Percentiles rank a stretch among this genome's conserved stretches.
These are phyloP conservation scores for Anseranas semipalmata DNA, from an alignment of 2,113 vertebrate genomes.

Conservation along the genomic window DNA sequence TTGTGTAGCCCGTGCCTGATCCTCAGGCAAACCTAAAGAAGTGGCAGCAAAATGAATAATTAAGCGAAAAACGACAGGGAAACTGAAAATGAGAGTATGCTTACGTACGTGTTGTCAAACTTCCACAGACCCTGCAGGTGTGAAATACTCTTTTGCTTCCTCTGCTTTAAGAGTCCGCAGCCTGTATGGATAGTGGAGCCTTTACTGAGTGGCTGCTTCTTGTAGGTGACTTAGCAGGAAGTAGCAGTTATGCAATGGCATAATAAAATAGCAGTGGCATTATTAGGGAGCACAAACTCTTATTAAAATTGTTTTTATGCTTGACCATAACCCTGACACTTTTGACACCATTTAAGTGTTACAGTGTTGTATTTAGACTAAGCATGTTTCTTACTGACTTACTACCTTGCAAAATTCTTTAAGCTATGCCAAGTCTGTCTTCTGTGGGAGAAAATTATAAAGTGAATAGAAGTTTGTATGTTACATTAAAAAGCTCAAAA, in stretches of 20 bases:
- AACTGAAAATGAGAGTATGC: neutral
- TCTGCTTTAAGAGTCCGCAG: neutral
- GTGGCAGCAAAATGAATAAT: neutral
- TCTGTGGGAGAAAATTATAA: neutral
- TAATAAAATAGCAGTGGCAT: neutral
- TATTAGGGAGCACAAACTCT: neutral
- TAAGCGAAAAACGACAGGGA: neutral
- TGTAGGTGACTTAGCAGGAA: neutral
- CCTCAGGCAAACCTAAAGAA: neutral
- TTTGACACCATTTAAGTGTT: neutral
- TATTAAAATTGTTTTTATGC: neutral
- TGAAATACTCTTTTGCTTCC: neutral
- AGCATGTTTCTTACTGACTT: neutral
- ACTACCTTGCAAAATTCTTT: neutral
- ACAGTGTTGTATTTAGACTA: neutral
- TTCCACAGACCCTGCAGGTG: neutral
- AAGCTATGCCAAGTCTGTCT: neutral
- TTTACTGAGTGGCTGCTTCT: neutral
- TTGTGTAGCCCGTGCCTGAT: neutral
- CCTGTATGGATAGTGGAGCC: neutral
- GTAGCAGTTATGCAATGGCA: neutral
- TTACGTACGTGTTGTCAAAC: neutral
- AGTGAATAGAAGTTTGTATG: neutral
- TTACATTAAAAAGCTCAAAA: neutral
- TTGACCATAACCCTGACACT: neutral